Conservation (phyloP, 2,113 vertebrate genomes). For the Neoarius graeffei region DNA sequence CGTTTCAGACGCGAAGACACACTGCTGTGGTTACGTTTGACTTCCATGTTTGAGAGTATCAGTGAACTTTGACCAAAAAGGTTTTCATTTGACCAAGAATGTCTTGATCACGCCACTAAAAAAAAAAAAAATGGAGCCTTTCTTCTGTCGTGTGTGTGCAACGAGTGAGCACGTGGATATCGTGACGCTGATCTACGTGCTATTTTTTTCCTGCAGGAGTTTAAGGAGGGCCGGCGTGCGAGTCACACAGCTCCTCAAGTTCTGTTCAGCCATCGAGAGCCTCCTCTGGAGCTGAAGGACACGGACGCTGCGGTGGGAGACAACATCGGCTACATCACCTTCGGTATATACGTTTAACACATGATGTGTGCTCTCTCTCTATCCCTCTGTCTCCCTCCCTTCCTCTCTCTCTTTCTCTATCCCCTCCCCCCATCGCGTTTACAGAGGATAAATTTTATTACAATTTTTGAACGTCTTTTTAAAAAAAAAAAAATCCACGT, state of each 20-base stretch:
- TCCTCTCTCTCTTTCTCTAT: neutral
- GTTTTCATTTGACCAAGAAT: no score
- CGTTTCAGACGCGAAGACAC: no score
- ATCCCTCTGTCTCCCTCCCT: neutral
- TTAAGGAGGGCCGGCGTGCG: constrained; percentile 96
- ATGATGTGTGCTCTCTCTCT: neutral
- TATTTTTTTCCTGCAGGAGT: constrained; percentile 77
- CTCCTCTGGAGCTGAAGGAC: constrained; percentile 95
- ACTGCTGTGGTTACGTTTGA: no score
- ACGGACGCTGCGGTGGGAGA: constrained; percentile 92
- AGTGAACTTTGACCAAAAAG: no score
- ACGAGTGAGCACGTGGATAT: neutral
- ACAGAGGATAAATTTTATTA: neutral
- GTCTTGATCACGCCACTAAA: neutral
- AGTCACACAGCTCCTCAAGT: constrained; percentile 99
- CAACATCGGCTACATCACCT: constrained; percentile 99
- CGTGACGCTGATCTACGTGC: neutral
- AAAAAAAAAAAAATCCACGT: no score
- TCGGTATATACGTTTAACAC: constrained; percentile 74
- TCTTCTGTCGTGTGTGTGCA: no score
- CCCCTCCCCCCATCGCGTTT: neutral
- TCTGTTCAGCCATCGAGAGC: constrained; percentile 97
- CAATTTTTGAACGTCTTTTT: no score
- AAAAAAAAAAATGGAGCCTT: neutral
- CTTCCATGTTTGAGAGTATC: no score